Base-by-base conservation (phyloP, 2,797 vertebrate species). In the Chiroxiphia lanceolata region DNA sequence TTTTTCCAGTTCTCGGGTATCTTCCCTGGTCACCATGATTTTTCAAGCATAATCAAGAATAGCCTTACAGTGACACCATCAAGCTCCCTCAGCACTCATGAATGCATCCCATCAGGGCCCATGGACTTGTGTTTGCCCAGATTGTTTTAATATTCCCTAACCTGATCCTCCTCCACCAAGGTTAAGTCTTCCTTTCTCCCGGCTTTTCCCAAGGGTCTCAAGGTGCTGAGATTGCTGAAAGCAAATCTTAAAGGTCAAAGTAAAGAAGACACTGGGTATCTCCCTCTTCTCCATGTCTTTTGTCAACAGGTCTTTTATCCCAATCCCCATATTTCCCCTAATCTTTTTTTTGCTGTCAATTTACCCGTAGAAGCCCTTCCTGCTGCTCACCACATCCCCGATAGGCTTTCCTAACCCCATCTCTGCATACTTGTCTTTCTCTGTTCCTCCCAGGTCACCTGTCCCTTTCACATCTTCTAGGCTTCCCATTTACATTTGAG, bases 1-100 rank as follows among this genome's bases (percentile, higher is more conserved):
- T 92, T 80, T 53, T 71, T 85, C 9, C 34, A 31, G 29, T 45
- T 40, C 33, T 85, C 9, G 31, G 13, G 3, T 67, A 50, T 57
- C 38, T 61, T 7, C 6, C 7, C 22, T 3, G 3, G 13, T 38
- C 34, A 75, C 29, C 38, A 59, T 0, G 0, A 25, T 36, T 48
- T 90, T 67, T 79, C 13, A 67, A 79, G 57, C 3, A 42, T 15
- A 64, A 51, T 40, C 8, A 2, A 59, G 15, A 53, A 15, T 25
- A 59, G 40, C 19, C 34, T 65, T 34, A 57, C 38, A 77, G 51
- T 53, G 16, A 50, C 34, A 65, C 15, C 31, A 59, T 15, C 11
- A 20, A 72, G 26, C 18, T 90, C 31, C 13, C 34, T 79, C 60
- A 54, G 19, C 9, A 18, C 45, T 48, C 34, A 44, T 20, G 6